A percentile compares a stretch with the other conserved stretches of the same genome.
Evolutionary conservation across 2,888 invertebrate genomes (phyloP).

Genomic region (Diabrotica balteata): DNA sequence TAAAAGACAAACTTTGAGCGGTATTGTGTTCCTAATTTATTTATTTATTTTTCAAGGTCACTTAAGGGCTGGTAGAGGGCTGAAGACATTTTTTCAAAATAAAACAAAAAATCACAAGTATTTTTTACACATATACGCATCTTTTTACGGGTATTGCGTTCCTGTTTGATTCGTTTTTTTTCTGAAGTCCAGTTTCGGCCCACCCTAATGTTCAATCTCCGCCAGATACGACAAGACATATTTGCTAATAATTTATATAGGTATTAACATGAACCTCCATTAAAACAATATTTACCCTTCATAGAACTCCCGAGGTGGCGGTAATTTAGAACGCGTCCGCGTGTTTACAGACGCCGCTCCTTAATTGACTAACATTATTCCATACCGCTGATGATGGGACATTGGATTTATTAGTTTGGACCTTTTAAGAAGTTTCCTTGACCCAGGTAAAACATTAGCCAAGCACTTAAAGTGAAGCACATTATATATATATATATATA

Average conservation of each 20-base stretch:
- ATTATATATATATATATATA: too few relatives aligned
- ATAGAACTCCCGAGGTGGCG: conserved; percentile 18
- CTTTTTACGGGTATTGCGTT: too few relatives aligned
- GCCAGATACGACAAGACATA: not conserved
- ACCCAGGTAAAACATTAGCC: not conserved
- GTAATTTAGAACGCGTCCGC: conserved; percentile 14
- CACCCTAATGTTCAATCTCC: not conserved
- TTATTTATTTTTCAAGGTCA: too few relatives aligned
- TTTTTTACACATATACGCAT: too few relatives aligned
- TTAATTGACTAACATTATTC: conserved; percentile 24
- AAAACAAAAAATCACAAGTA: too few relatives aligned
- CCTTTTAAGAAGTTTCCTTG: not conserved
- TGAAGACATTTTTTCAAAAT: too few relatives aligned
- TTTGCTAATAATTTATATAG: conserved; percentile 15
- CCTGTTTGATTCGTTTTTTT: too few relatives aligned
- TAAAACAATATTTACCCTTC: conserved; percentile 21
- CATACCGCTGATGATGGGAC: conserved; percentile 15
- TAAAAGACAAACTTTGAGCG: too few relatives aligned
- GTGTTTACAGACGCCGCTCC: conserved; percentile 18
- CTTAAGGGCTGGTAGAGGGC: too few relatives aligned
- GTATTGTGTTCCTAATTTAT: too few relatives aligned
- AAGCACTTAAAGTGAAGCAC: too few relatives aligned
- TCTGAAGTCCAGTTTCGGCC: too few relatives aligned
- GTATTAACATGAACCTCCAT: conserved; percentile 12
- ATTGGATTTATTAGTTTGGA: conserved; percentile 13